Evolutionary conservation across 2,888 invertebrate species (phyloP).

Genomic region (Leptopilina syphax): DNA sequence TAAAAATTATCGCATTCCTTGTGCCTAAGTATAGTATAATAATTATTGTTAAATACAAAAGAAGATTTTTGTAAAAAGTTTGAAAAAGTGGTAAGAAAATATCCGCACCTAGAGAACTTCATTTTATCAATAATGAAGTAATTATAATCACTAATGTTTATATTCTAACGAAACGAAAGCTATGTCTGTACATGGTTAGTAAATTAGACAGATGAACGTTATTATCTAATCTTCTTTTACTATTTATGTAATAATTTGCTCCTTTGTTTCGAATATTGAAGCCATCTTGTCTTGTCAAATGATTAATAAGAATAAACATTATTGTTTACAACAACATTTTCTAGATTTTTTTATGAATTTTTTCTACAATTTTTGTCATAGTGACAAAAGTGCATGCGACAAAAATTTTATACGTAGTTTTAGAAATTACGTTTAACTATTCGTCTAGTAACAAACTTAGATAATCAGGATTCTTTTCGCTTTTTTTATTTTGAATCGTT

Average conservation of each 20-base stretch:
- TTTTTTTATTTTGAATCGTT: background rate
- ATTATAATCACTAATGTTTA: background rate
- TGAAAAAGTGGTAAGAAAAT: conserved; percentile 6
- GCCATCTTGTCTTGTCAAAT: conserved; percentile 24
- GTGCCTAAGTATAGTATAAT: conserved; percentile 15
- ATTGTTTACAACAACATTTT: background rate
- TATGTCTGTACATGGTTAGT: background rate
- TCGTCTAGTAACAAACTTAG: conserved; percentile 14
- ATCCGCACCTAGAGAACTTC: conserved; percentile 7
- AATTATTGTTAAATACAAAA: conserved; percentile 5
- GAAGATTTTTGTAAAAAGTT: background rate
- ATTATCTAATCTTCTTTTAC: conserved; percentile 3
- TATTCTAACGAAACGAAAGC: background rate
- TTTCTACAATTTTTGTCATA: background rate
- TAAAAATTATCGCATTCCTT: conserved; percentile 21
- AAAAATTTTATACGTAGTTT: background rate
- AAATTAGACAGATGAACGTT: conserved; percentile 1
- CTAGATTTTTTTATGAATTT: too few relatives aligned
- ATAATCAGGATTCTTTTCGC: background rate
- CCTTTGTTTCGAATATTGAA: background rate
- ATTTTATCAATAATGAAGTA: conserved; percentile 19
- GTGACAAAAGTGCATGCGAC: background rate
- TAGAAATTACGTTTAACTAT: conserved; percentile 9
- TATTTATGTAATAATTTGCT: background rate
- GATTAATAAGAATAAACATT: conserved; percentile 1